phyloP scores from a whole-genome alignment of 2,113 vertebrate species.

The Orientallactaga bullata region DNA sequence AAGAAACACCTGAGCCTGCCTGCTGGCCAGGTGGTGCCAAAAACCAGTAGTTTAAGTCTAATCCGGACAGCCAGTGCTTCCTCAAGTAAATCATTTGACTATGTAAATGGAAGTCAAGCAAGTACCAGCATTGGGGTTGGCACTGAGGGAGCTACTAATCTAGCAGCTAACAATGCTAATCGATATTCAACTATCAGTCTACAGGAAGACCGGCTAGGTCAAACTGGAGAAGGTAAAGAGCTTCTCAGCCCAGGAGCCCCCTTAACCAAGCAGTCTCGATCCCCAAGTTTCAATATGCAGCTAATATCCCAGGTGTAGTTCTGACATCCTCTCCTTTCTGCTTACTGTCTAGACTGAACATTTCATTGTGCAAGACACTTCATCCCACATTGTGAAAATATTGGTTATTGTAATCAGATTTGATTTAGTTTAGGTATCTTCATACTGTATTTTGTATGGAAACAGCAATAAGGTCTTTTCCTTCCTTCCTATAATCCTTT shows the following conservation, averaged over 20 bases:
- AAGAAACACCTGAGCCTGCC: slow-evolving; percentile 96
- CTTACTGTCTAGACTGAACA: slow-evolving; percentile 81
- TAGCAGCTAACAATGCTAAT: slow-evolving; percentile 89
- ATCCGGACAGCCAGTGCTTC: slow-evolving; percentile 97
- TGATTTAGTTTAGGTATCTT: slow-evolving; percentile 86
- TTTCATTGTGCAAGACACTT: slow-evolving; percentile 85
- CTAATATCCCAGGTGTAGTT: slow-evolving; percentile 98
- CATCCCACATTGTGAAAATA: slow-evolving; percentile 85
- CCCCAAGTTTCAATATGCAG: slow-evolving; percentile 99
- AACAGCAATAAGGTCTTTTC: slow-evolving; percentile 95
- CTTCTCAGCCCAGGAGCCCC: slow-evolving; percentile 92
- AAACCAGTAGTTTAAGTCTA: slow-evolving; percentile 89
- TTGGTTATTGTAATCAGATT: slow-evolving; percentile 84
- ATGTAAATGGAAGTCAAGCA: slow-evolving; percentile 91
- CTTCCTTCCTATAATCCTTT: slow-evolving; percentile 75
- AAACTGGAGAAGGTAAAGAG: slow-evolving; percentile 91
- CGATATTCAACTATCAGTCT: slow-evolving; percentile 96
- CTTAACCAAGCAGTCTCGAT: slow-evolving; percentile 97
- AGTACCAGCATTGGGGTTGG: slow-evolving; percentile 85
- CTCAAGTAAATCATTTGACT: slow-evolving; percentile 98
- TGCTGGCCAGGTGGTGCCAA: slow-evolving; percentile 89
- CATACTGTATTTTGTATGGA: slow-evolving; percentile 89
- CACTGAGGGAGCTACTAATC: slow-evolving; percentile 86
- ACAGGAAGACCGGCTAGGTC: slow-evolving; percentile 95
- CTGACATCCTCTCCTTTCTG: slow-evolving; percentile 75